A percentile compares a stretch with the other conserved stretches of the same genome.
These are phyloP conservation scores for Andricus curvator DNA, from an alignment of 2,888 invertebrate species.

Conservation along the genomic window DNA sequence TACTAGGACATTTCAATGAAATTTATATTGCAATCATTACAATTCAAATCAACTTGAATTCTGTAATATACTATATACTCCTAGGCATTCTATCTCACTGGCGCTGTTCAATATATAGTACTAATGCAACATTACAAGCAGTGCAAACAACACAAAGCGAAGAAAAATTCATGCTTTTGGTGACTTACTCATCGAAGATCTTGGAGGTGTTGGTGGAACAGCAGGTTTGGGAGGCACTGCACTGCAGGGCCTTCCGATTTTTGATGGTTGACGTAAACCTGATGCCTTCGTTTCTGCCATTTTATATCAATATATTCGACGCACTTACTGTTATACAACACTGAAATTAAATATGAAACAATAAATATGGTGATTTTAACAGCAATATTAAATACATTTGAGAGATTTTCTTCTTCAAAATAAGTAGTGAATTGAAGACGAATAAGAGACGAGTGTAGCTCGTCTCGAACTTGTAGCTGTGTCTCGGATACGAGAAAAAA, in stretches of 20 bases:
- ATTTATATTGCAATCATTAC: too few species aligned
- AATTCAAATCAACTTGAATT: neutral
- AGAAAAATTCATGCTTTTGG: neutral
- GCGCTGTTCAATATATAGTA: too few species aligned
- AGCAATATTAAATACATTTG: too few species aligned
- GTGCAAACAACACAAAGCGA: neutral
- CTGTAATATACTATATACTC: neutral
- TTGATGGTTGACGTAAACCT: slow-evolving; percentile 83
- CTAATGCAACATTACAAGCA: neutral
- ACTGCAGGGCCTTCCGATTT: slow-evolving; percentile 85
- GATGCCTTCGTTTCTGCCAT: slow-evolving; percentile 80
- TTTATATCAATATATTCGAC: slow-evolving; percentile 48
- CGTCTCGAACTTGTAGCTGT: too few species aligned
- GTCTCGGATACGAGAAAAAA: too few species aligned
- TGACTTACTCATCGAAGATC: slow-evolving; percentile 55
- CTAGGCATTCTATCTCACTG: neutral
- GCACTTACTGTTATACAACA: slow-evolving; percentile 53
- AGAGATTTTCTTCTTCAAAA: too few species aligned
- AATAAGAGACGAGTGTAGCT: too few species aligned
- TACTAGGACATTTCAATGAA: neutral
- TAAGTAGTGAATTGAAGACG: too few species aligned
- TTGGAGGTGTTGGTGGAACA: slow-evolving; percentile 81
- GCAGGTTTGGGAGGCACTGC: slow-evolving; percentile 84
- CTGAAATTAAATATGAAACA: slow-evolving; percentile 55
- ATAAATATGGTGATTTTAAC: slow-evolving; percentile 27